phyloP scores from a whole-genome alignment of 2,888 invertebrate genomes.

The Trachelus tabidus region DNA sequence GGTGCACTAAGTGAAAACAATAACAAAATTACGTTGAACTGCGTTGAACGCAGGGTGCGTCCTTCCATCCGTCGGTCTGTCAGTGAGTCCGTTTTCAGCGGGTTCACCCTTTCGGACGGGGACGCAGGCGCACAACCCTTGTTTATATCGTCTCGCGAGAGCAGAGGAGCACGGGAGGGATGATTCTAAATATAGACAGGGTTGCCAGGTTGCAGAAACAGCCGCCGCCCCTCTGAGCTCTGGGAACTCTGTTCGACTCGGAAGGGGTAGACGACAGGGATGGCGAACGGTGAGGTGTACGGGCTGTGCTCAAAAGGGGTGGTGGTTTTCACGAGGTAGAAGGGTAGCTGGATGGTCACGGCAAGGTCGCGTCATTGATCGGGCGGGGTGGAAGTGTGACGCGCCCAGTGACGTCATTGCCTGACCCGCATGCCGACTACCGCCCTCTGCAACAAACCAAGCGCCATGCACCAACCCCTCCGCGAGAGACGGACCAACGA shows the following conservation, averaged over 20 bases:
- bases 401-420: slow-evolving; percentile 59
- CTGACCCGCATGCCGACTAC: slow-evolving; percentile 45
- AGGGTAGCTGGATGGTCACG: slow-evolving; percentile 34
- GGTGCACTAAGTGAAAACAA: slow-evolving; percentile 25
- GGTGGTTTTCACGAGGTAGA: slow-evolving; percentile 3
- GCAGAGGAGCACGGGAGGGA: slow-evolving; percentile 41
- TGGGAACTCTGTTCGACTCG: slow-evolving; percentile 45
- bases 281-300: slow-evolving; percentile 18
- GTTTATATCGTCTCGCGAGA: slow-evolving; percentile 51
- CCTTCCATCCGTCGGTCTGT: neutral
- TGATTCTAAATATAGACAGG: slow-evolving; percentile 65
- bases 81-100: slow-evolving; percentile 7
- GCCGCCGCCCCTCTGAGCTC: slow-evolving; percentile 64
- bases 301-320: slow-evolving; percentile 9
- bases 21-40: slow-evolving; percentile 32
- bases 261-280: slow-evolving; percentile 25
- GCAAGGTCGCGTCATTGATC: slow-evolving; percentile 66
- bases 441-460: slow-evolving; percentile 34
- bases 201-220: slow-evolving; percentile 66
- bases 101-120: neutral
- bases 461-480: slow-evolving; percentile 20
- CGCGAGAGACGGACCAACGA: slow-evolving; percentile 3
- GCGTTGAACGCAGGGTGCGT: neutral
- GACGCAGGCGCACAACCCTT: slow-evolving; percentile 48
- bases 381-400: slow-evolving; percentile 55